phyloP scores from a whole-genome alignment of 2,888 invertebrate species.

The Drosophila pseudotalamancana region DNA sequence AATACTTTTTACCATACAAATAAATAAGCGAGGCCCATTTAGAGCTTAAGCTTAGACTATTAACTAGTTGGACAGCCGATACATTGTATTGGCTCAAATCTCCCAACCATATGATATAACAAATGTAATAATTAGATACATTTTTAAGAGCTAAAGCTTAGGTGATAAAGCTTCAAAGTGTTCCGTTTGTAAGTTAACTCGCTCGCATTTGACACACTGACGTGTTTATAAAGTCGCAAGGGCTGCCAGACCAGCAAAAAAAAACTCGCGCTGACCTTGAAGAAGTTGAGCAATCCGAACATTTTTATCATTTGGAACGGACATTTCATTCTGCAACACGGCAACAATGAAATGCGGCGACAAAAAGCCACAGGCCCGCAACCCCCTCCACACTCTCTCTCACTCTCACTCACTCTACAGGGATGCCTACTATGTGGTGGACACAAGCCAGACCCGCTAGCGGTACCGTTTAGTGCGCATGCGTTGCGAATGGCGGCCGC shows the following conservation, averaged over 20 bases:
- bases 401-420: not conserved
- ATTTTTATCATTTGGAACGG: constrained; percentile 68
- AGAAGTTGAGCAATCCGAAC: constrained; percentile 52
- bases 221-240: constrained; percentile 61
- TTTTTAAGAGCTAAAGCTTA: too few species aligned
- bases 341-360: constrained; percentile 75
- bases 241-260: constrained; percentile 22
- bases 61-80: too few species aligned
- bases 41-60: too few species aligned
- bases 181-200: constrained; percentile 35
- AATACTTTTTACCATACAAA: not conserved
- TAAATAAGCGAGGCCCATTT: too few species aligned
- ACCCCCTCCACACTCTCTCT: too few species aligned
- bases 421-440: not conserved
- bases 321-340: constrained; percentile 69
- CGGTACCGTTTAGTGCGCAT: constrained; percentile 84
- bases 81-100: too few species aligned
- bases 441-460: constrained; percentile 63
- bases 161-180: too few species aligned
- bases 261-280: constrained; percentile 67
- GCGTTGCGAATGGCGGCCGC: constrained; percentile 82
- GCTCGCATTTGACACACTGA: constrained; percentile 74
- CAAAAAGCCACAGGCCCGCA: constrained; percentile 58
- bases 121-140: too few species aligned
- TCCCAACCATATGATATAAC: too few species aligned